Percentiles rank a stretch among this genome's conserved stretches.
These are phyloP conservation scores for Sinopyrophorus schimmeli DNA, from an alignment of 2,888 invertebrate species.

Conservation along the genomic window DNA sequence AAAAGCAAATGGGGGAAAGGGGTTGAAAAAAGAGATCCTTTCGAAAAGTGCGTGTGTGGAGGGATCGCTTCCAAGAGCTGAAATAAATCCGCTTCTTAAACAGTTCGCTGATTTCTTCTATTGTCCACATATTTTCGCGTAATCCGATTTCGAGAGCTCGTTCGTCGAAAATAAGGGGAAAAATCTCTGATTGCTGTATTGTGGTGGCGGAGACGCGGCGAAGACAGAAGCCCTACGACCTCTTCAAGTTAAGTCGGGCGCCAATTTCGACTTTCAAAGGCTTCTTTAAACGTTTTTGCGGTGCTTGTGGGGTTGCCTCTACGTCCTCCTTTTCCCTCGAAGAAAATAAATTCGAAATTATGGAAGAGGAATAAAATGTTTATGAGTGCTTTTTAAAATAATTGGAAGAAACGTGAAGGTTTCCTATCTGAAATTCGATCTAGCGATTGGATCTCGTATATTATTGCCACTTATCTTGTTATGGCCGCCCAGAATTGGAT, in stretches of 20 bases:
- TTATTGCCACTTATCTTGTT: slow-evolving; percentile 33
- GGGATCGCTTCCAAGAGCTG: too few relatives aligned
- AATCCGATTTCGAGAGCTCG: slow-evolving; percentile 25
- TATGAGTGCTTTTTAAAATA: slow-evolving; percentile 26
- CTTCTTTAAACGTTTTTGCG: slow-evolving; percentile 20
- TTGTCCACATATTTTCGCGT: slow-evolving; percentile 20
- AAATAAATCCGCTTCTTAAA: slow-evolving; percentile 11
- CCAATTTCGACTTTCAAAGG: slow-evolving; percentile 18
- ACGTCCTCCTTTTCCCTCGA: not conserved
- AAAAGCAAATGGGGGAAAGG: too few relatives aligned
- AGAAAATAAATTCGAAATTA: slow-evolving; percentile 8
- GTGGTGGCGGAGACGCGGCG: slow-evolving; percentile 14
- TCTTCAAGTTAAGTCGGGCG: slow-evolving; percentile 10
- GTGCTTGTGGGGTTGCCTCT: too few relatives aligned
- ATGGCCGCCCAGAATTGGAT: slow-evolving; percentile 28
- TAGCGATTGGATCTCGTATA: slow-evolving; percentile 28
- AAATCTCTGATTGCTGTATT: slow-evolving; percentile 25
- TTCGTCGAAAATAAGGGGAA: slow-evolving; percentile 8
- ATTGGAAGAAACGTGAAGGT: slow-evolving; percentile 25
- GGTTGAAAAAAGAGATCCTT: too few relatives aligned
- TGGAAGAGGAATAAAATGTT: too few relatives aligned
- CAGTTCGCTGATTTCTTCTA: slow-evolving; percentile 19
- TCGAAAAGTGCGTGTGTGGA: too few relatives aligned
- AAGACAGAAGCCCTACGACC: slow-evolving; percentile 19
- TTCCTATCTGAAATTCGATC: slow-evolving; percentile 33